Base-by-base conservation (phyloP, 1,140 invertebrate species). In the Xylocopa sonorina region DNA sequence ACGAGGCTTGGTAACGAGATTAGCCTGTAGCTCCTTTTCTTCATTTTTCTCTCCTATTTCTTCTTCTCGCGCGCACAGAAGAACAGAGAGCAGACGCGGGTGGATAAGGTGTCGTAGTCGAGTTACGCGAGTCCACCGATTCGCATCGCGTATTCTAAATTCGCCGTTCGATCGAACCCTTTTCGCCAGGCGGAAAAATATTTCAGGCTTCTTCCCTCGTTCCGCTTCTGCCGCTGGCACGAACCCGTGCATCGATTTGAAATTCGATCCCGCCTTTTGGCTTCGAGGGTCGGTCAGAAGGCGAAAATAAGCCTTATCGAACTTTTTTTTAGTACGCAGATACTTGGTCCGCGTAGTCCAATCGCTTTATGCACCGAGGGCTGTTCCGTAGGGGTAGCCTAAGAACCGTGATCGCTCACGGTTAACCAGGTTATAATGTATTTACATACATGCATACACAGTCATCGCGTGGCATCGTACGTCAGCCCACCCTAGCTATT, bases 221-320 rank as follows among this genome's bases (percentile, higher is more conserved):
- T 41, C 16, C 12, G 27, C 43, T 12, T 50, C 63, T 50, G 29
- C 10, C 63, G 60, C 43, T 50, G 48, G 60, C 43, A 73, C 55
- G 41, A 57, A 62, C 29, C 18, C 6, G 16, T 24, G 29, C 29
- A 74, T 78, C 74, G 68, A 78, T 84, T 71, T 75, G 69, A 84
- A 84, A 84, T 75, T 82, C 78, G 80, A 82, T 79, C 72, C 77
- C 29, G 55, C 55, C 80, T 57, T 46, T 63, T 50, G 67, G 80
- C 50, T 43, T 81, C 68, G 32, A 76, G 66, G 62, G 50, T 51
- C 55, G 12, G n/a, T 69, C 48, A 66, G 53, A 57, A 77, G 60
- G 53, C 73, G 67, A 81, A 77, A 81, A 73, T 63, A 50, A 68
- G 50, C 41, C 73, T 81, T 81, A 81, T 81, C 55, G 60, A 79